Evolutionary conservation across 1,140 invertebrate genomes (phyloP).

Genomic region (Amyelois transitella): DNA sequence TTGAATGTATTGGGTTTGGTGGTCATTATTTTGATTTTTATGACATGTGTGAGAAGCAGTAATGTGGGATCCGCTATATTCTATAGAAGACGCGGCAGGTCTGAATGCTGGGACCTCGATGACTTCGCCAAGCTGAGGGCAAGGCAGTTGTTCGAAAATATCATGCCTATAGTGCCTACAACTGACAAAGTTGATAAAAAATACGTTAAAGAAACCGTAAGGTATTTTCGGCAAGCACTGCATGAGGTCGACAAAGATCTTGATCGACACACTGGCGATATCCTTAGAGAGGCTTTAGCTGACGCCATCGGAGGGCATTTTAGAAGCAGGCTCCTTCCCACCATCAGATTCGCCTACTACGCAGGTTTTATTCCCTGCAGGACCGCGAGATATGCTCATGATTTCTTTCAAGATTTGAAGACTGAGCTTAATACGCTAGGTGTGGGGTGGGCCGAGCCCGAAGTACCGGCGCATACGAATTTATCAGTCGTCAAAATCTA

Average conservation of each 20-base stretch:
- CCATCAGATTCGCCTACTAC: constrained; percentile 76
- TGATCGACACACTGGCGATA: constrained; percentile 56
- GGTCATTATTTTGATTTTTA: not conserved
- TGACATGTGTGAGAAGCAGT: constrained; percentile 15
- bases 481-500: constrained; percentile 47
- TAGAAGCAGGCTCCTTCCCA: constrained; percentile 72
- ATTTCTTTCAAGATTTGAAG: constrained; percentile 75
- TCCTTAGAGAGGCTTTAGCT: constrained; percentile 73
- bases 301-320: constrained; percentile 75
- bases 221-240: constrained; percentile 74
- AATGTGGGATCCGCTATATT: constrained; percentile 60
- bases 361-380: constrained; percentile 76
- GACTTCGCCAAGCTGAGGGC: constrained; percentile 64
- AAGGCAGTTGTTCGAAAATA: constrained; percentile 59
- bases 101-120: constrained; percentile 66
- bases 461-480: constrained; percentile 37
- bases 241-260: constrained; percentile 56
- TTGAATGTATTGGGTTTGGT: not conserved
- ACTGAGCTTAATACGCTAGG: constrained; percentile 75
- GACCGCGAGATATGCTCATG: constrained; percentile 70
- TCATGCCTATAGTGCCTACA: constrained; percentile 43
- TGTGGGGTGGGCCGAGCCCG: constrained; percentile 73
- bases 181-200: constrained; percentile 58
- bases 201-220: constrained; percentile 61
- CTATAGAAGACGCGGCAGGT: constrained; percentile 31